Percentiles rank a stretch among this genome's conserved stretches.
Evolutionary conservation across 2,797 vertebrate species (phyloP).

Genomic region (Forpus xanthops): DNA sequence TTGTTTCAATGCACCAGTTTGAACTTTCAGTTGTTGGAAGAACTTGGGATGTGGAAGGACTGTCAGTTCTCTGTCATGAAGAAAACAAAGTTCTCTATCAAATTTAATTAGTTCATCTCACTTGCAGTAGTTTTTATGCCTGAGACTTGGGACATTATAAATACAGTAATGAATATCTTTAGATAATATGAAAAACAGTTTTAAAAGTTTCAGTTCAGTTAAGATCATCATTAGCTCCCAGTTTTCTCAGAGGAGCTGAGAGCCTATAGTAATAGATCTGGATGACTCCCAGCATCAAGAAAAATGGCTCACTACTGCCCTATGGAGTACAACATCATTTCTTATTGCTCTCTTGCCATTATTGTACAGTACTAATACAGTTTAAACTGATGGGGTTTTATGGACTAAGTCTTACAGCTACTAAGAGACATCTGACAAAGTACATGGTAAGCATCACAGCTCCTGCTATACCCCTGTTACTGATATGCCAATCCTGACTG

Average conservation of each 20-base stretch:
- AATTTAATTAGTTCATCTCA: conserved; percentile 57
- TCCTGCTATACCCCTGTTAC: not conserved
- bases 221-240: conserved; percentile 23
- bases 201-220: conserved; percentile 59
- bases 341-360: conserved; percentile 31
- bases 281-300: conserved; percentile 9
- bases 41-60: not conserved
- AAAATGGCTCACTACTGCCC: conserved; percentile 29
- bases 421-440: conserved; percentile 2
- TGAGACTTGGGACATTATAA: conserved; percentile 14
- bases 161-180: conserved; percentile 48
- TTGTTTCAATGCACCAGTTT: not conserved
- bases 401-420: not conserved
- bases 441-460: not conserved
- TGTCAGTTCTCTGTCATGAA: not conserved
- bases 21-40: not conserved
- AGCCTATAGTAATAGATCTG: conserved; percentile 3
- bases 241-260: conserved; percentile 24
- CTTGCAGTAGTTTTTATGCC: conserved; percentile 22
- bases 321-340: conserved; percentile 18
- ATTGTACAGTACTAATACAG: conserved; percentile 1
- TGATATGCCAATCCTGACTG: conserved; percentile 23
- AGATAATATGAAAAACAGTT: conserved; percentile 51
- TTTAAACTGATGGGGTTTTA: conserved; percentile 12
- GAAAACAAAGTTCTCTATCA: conserved; percentile 35